phyloP scores from a whole-genome alignment of 2,797 vertebrate species.

The Geotrypetes seraphini region DNA sequence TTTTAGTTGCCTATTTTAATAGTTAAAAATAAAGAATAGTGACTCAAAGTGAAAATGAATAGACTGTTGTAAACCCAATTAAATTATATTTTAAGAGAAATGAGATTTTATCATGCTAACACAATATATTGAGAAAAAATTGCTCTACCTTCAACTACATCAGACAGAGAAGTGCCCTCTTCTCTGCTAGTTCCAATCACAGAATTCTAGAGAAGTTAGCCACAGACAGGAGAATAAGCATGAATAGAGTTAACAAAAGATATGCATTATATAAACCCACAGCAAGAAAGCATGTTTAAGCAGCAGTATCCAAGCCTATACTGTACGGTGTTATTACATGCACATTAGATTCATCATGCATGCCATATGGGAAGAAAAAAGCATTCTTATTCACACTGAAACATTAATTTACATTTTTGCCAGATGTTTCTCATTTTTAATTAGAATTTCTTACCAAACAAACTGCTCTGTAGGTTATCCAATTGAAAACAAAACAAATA shows the following conservation, averaged over 20 bases:
- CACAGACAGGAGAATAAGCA: slow-evolving; percentile 36
- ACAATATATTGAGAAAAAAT: slow-evolving; percentile 22
- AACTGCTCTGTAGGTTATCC: too few species aligned
- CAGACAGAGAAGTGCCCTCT: slow-evolving; percentile 48
- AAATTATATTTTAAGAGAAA: neutral
- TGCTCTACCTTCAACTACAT: slow-evolving; percentile 58
- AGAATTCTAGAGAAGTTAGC: slow-evolving; percentile 54
- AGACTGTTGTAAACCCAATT: neutral
- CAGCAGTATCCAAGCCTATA: too few species aligned
- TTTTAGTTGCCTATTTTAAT: too few species aligned
- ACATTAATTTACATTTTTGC: too few species aligned
- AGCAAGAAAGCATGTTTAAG: neutral
- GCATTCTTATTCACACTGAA: too few species aligned
- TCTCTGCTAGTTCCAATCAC: slow-evolving; percentile 58
- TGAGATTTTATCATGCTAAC: slow-evolving; percentile 42
- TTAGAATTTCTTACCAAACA: too few species aligned
- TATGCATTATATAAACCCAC: rapidly evolving
- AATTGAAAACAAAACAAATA: too few species aligned
- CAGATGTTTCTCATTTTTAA: too few species aligned
- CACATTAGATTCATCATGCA: too few species aligned
- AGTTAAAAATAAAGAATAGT: slow-evolving; percentile 25
- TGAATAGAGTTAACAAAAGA: slow-evolving; percentile 5
- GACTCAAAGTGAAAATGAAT: slow-evolving; percentile 24
- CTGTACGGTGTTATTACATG: too few species aligned
- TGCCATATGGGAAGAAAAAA: too few species aligned